Evolutionary conservation across 2,113 vertebrate genomes (phyloP).

Genomic region (Cryptoleucopteryx plumbea): DNA sequence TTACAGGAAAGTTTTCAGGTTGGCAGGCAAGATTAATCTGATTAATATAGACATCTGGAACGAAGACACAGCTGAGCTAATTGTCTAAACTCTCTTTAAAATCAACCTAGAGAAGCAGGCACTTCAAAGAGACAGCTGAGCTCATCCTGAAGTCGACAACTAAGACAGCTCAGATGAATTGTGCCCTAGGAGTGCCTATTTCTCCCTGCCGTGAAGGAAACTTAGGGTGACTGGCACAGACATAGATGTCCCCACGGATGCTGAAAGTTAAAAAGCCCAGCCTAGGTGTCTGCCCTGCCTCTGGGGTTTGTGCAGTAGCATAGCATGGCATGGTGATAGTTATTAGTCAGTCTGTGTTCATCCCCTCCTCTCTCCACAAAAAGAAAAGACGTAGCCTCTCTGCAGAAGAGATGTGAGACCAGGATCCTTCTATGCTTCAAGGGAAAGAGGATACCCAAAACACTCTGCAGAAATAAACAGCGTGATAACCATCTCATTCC

Average conservation of each 20-base stretch:
- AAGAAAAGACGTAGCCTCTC: not conserved
- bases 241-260: not conserved
- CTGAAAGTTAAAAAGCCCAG: not conserved
- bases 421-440: not conserved
- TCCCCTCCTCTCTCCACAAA: not conserved
- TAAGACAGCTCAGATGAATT: not conserved
- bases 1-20: conserved; percentile 51
- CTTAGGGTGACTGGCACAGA: not conserved
- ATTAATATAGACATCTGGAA: not conserved
- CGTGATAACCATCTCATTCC: conserved; percentile 27
- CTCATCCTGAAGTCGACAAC: not conserved
- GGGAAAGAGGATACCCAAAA: conserved; percentile 37
- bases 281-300: not conserved
- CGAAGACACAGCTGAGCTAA: not conserved
- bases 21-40: conserved; percentile 28
- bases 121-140: conserved; percentile 1
- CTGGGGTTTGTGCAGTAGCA: conserved; percentile 18
- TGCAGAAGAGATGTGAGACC: not conserved
- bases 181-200: not conserved
- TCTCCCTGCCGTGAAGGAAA: not conserved
- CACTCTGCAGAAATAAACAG: conserved; percentile 56
- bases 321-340: not conserved
- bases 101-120: not conserved
- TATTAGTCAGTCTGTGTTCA: not conserved
- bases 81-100: conserved; percentile 28